These are phyloP conservation scores for Ptychochromis oligacanthus DNA, from an alignment of 2,113 vertebrate species.

Conservation along the genomic window DNA sequence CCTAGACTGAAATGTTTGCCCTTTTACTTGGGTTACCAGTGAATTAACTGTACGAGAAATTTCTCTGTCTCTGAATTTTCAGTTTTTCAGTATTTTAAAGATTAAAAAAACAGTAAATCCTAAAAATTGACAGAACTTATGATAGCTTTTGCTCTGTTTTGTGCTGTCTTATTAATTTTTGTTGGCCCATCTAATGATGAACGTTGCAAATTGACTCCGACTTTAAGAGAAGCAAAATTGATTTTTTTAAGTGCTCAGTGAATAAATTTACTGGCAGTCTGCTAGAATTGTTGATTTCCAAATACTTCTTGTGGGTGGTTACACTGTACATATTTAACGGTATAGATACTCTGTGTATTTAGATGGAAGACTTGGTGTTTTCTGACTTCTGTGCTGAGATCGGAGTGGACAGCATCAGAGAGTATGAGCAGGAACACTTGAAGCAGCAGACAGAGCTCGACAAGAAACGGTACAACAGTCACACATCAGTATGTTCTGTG, in stretches of 20 bases:
- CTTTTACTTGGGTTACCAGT: background rate
- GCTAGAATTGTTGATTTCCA: background rate
- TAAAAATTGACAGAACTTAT: background rate
- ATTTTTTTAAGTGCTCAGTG: background rate
- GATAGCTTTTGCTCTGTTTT: background rate
- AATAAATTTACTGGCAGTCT: background rate
- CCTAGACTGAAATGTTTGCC: background rate
- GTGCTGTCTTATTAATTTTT: too few relatives aligned
- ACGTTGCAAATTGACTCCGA: background rate
- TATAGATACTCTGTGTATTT: conserved; percentile 8
- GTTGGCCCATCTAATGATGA: background rate
- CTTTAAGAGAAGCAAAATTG: background rate
- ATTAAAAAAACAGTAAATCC: background rate
- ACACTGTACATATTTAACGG: background rate
- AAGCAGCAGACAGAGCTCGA: conserved; percentile 88
- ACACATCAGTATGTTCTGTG: background rate
- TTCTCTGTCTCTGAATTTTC: background rate
- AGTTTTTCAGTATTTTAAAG: background rate
- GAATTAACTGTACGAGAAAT: background rate
- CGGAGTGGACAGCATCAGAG: conserved; percentile 88
- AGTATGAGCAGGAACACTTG: conserved; percentile 88
- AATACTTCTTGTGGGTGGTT: background rate
- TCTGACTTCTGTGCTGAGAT: conserved; percentile 90
- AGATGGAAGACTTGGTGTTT: conserved; percentile 93
- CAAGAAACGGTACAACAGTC: conserved; percentile 83